Conservation (phyloP, 2,888 invertebrate species). For the Thera britannica region DNA sequence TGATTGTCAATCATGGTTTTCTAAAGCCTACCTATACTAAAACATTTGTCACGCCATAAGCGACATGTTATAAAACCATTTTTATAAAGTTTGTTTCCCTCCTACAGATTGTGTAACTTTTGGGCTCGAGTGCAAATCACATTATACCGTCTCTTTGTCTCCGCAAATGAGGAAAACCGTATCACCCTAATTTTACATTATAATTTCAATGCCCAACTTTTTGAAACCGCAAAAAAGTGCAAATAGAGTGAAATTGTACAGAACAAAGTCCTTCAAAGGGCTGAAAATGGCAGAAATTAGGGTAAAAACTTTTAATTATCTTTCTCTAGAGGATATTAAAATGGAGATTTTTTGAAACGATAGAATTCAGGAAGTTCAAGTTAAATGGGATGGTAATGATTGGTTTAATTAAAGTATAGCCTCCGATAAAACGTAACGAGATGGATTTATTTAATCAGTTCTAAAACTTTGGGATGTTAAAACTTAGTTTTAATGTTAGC, state of each 20-base stretch:
- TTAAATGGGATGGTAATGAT: slow-evolving; percentile 41
- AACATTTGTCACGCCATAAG: too few species aligned
- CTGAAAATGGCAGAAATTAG: slow-evolving; percentile 43
- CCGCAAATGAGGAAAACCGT: slow-evolving; percentile 28
- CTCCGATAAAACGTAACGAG: slow-evolving; percentile 6
- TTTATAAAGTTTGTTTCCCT: neutral
- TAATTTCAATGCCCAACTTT: slow-evolving; percentile 39
- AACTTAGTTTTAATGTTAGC: too few species aligned
- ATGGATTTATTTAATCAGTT: slow-evolving; percentile 9
- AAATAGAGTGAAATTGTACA: slow-evolving; percentile 46
- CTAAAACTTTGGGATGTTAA: neutral
- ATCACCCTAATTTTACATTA: slow-evolving; percentile 33
- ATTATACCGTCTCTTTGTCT: slow-evolving; percentile 24
- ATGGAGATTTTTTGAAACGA: slow-evolving; percentile 41
- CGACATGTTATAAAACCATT: neutral
- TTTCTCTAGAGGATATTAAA: slow-evolving; percentile 39
- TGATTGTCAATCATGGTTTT: too few species aligned
- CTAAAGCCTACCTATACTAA: too few species aligned
- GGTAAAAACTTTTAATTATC: slow-evolving; percentile 46
- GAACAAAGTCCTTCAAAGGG: slow-evolving; percentile 46
- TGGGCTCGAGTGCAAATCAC: slow-evolving; percentile 9
- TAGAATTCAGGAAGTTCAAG: slow-evolving; percentile 35
- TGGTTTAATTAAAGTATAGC: slow-evolving; percentile 23
- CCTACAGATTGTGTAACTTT: slow-evolving; percentile 1
- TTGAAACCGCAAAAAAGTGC: slow-evolving; percentile 41